Percentiles rank a stretch among this genome's conserved stretches.
Conservation (phyloP, 2,888 invertebrate species). For the Lochmaea capreae region DNA sequence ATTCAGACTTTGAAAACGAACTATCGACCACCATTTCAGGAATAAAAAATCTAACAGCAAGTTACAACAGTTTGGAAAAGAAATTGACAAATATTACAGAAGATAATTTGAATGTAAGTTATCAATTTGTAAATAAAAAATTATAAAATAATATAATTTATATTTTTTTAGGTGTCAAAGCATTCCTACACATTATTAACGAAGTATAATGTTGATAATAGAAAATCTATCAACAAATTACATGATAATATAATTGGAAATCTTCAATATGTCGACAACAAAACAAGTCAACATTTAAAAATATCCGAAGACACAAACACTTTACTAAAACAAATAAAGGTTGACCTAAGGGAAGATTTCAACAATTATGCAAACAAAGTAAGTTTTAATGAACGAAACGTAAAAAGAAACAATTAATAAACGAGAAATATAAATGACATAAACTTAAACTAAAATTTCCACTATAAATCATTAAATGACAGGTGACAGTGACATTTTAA, state of each 20-base stretch:
- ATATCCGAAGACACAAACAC: constrained; percentile 43
- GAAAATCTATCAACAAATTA: constrained; percentile 41
- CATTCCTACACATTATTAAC: constrained; percentile 32
- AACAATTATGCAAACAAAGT: constrained; percentile 61
- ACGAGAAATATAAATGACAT: too few species aligned
- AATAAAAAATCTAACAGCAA: constrained; percentile 61
- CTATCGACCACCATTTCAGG: constrained; percentile 59
- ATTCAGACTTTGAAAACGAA: constrained; percentile 61
- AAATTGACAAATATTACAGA: constrained; percentile 55
- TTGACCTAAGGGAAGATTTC: constrained; percentile 56
- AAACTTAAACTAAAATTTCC: too few species aligned
- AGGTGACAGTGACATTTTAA: too few species aligned
- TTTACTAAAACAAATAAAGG: constrained; percentile 48
- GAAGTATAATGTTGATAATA: constrained; percentile 35
- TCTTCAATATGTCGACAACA: constrained; percentile 45
- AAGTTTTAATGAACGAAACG: constrained; percentile 17
- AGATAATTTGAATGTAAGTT: constrained; percentile 56
- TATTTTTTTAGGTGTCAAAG: constrained; percentile 39
- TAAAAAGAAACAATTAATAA: too few species aligned
- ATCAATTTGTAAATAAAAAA: background rate
- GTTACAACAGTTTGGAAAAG: constrained; percentile 52
- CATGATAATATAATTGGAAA: constrained; percentile 45
- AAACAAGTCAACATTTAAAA: constrained; percentile 35
- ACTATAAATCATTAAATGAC: too few species aligned
- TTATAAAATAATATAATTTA: too few species aligned